Conservation (phyloP, 2,888 invertebrate species). For the Esperia sulphurella region DNA sequence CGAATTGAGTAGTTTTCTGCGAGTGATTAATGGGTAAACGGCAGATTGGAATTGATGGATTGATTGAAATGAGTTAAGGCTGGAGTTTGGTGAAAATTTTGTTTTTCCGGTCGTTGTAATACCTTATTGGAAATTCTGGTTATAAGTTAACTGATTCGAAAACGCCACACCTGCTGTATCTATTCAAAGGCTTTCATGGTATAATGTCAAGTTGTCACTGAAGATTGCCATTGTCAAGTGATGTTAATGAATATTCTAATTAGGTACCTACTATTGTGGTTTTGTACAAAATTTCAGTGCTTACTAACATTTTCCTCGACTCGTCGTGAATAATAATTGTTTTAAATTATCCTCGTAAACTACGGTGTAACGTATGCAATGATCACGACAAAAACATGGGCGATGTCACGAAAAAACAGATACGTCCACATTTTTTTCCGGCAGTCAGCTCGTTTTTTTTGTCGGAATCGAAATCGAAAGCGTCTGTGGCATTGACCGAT, state of each 20-base stretch:
- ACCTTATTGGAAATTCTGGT: too few species aligned
- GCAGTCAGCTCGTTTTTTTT: slow-evolving; percentile 30
- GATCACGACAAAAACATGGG: slow-evolving; percentile 6
- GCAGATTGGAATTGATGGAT: not conserved
- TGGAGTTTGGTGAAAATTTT: not conserved
- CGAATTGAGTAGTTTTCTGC: not conserved
- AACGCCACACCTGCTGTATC: not conserved
- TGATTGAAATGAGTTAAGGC: not conserved
- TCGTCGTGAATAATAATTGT: not conserved
- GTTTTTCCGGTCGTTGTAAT: not conserved
- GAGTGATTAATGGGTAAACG: not conserved
- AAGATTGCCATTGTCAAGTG: too few species aligned
- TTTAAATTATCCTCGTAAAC: slow-evolving; percentile 4
- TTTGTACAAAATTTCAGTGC: not conserved
- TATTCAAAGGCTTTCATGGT: too few species aligned
- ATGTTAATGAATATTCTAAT: too few species aligned
- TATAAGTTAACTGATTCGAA: not conserved
- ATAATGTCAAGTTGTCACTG: too few species aligned
- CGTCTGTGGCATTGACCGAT: slow-evolving; percentile 67
- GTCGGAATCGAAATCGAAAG: slow-evolving; percentile 52
- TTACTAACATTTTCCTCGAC: slow-evolving; percentile 6
- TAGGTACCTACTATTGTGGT: too few species aligned
- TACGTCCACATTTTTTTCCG: slow-evolving; percentile 7
- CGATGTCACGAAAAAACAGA: not conserved
- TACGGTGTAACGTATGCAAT: not conserved